Percentiles rank a stretch among this genome's conserved stretches.
phyloP scores from a whole-genome alignment of 1,140 invertebrate genomes.

The Sinella curviseta region DNA sequence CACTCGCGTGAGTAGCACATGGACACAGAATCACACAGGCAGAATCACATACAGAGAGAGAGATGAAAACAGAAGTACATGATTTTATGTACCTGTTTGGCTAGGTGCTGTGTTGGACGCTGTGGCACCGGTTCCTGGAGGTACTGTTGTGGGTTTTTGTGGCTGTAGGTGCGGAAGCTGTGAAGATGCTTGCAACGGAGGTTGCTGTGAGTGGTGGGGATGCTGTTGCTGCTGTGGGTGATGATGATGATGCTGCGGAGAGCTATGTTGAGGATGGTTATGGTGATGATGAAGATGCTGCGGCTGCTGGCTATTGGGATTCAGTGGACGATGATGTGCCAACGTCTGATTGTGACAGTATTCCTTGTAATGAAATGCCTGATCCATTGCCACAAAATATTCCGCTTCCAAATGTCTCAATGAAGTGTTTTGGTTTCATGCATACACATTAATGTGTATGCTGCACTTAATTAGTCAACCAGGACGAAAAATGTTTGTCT shows the following conservation, averaged over 20 bases:
- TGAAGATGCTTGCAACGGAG: background rate
- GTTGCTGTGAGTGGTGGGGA: background rate
- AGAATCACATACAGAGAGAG: too few species aligned
- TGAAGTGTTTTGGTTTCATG: too few species aligned
- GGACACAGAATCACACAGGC: too few species aligned
- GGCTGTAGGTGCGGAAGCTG: background rate
- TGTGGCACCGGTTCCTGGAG: background rate
- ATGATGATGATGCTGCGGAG: background rate
- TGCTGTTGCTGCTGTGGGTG: background rate
- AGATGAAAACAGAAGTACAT: background rate
- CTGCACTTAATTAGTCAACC: too few species aligned
- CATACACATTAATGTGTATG: too few species aligned
- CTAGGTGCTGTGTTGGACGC: background rate
- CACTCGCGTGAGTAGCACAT: too few species aligned
- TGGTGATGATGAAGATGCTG: background rate
- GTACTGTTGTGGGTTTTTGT: background rate
- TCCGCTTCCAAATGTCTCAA: background rate
- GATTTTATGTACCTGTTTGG: background rate
- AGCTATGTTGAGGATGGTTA: background rate
- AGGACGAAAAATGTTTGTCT: too few species aligned
- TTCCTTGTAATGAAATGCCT: conserved; percentile 10
- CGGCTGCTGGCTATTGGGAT: background rate
- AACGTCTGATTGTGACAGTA: conserved; percentile 4
- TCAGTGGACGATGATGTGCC: background rate
- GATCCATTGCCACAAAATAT: conserved; percentile 13